Conservation (phyloP, 2,888 invertebrate genomes). For the Pseudoips prasinana region DNA sequence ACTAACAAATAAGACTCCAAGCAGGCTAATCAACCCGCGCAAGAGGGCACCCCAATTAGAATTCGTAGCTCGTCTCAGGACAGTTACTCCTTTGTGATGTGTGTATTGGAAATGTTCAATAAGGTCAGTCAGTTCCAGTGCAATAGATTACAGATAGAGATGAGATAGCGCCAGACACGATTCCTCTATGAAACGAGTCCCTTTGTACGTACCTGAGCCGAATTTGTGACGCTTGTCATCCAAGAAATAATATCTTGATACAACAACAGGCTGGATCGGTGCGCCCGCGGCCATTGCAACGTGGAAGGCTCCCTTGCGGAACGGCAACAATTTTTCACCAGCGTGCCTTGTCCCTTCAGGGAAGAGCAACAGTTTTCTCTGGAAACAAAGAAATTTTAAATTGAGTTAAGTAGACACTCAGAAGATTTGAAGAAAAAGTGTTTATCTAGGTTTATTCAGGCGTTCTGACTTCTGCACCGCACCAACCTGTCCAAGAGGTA, state of each 20-base stretch:
- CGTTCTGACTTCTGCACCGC: too few relatives aligned
- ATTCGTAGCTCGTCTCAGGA: too few relatives aligned
- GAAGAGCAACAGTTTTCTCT: constrained; percentile 92
- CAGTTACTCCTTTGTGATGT: too few relatives aligned
- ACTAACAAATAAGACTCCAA: too few relatives aligned
- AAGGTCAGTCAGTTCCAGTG: constrained; percentile 9
- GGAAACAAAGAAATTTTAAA: constrained; percentile 33
- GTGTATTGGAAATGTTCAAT: too few relatives aligned
- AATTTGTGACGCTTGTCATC: constrained; percentile 84
- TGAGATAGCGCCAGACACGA: too few relatives aligned
- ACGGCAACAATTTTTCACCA: constrained; percentile 90
- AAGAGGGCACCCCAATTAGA: too few relatives aligned
- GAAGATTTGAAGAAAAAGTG: not conserved
- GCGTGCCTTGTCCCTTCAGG: constrained; percentile 95
- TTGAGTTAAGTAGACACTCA: not conserved
- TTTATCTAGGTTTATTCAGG: too few relatives aligned
- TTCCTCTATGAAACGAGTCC: too few relatives aligned
- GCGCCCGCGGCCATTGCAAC: constrained; percentile 92
- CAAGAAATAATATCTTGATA: constrained; percentile 90
- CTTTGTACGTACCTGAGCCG: constrained; percentile 84
- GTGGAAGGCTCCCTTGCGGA: constrained; percentile 98
- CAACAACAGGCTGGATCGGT: constrained; percentile 94
- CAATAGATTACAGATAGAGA: too few relatives aligned
- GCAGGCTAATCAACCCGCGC: too few relatives aligned
- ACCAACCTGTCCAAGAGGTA: not conserved